phyloP scores from a whole-genome alignment of 2,888 invertebrate species.

The Peribatodes rhomboidaria region DNA sequence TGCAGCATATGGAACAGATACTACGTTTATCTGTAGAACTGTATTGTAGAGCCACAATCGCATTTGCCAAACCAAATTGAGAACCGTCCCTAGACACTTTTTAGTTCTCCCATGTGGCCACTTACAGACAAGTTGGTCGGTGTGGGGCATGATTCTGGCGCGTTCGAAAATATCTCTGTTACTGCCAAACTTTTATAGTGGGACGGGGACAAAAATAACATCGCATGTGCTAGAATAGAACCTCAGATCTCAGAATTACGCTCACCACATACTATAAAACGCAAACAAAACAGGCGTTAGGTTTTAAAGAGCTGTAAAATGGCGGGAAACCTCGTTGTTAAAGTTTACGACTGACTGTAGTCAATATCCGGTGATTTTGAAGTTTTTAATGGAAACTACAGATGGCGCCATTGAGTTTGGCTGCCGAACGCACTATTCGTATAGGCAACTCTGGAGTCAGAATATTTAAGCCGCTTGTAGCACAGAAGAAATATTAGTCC shows the following conservation, averaged over 20 bases:
- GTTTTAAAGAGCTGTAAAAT: constrained; percentile 36
- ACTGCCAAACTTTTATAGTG: too few species aligned
- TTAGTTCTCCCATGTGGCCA: neutral
- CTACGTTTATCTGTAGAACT: neutral
- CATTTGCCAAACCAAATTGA: neutral
- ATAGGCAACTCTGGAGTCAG: too few species aligned
- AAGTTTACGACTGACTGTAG: constrained; percentile 30
- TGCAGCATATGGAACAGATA: neutral
- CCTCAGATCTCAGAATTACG: constrained; percentile 16
- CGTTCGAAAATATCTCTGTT: too few species aligned
- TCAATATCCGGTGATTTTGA: constrained; percentile 17
- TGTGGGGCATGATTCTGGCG: too few species aligned
- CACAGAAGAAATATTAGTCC: too few species aligned
- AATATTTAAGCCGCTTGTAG: too few species aligned
- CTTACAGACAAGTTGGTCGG: neutral
- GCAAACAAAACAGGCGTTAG: constrained; percentile 26
- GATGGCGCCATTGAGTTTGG: neutral
- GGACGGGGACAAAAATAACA: too few species aligned
- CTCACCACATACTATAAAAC: constrained; percentile 37
- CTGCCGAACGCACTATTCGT: too few species aligned
- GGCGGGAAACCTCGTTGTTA: constrained; percentile 24
- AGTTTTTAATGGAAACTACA: neutral
- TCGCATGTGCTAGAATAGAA: too few species aligned
- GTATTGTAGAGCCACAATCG: neutral
- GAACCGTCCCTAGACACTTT: neutral